These are phyloP conservation scores for Rhopalosiphum maidis DNA, from an alignment of 1,140 invertebrate species.

Conservation along the genomic window DNA sequence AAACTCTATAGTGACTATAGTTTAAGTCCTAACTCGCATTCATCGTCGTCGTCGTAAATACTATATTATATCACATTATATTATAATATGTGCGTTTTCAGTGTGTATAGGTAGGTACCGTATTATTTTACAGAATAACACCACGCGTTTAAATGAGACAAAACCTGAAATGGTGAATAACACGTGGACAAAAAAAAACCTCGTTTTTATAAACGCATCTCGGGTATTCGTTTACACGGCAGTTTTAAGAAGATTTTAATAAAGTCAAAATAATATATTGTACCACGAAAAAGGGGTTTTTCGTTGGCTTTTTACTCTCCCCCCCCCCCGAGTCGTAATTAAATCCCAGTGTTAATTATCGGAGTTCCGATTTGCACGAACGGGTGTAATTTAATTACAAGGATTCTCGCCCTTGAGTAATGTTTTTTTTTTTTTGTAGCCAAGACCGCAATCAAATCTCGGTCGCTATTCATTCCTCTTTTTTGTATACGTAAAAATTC, in stretches of 20 bases:
- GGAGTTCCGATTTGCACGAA: conserved; percentile 34
- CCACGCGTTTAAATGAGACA: not conserved
- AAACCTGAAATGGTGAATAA: conserved; percentile 8
- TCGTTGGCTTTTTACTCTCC: conserved; percentile 10
- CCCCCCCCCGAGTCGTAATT: conserved; percentile 11
- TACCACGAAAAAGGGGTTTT: conserved; percentile 30
- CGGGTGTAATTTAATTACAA: conserved; percentile 53
- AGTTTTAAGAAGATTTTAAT: conserved; percentile 26
- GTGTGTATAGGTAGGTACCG: not conserved
- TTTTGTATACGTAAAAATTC: conserved; percentile 25
- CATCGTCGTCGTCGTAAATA: not conserved
- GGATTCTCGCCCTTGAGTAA: conserved; percentile 37
- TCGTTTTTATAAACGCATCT: not conserved
- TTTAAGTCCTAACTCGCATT: not conserved
- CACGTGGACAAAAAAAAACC: not conserved
- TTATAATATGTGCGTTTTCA: not conserved
- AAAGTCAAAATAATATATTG: conserved; percentile 17
- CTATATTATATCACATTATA: not conserved
- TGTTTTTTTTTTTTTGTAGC: conserved; percentile 40
- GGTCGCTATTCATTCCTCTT: not conserved
- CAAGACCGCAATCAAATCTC: conserved; percentile 48
- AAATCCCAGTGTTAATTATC: conserved; percentile 47
- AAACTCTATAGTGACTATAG: not conserved
- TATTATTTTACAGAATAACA: not conserved
- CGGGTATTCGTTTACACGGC: not conserved